Evolutionary conservation across 2,797 vertebrate species (phyloP).

Genomic region (Megaceryle alcyon): DNA sequence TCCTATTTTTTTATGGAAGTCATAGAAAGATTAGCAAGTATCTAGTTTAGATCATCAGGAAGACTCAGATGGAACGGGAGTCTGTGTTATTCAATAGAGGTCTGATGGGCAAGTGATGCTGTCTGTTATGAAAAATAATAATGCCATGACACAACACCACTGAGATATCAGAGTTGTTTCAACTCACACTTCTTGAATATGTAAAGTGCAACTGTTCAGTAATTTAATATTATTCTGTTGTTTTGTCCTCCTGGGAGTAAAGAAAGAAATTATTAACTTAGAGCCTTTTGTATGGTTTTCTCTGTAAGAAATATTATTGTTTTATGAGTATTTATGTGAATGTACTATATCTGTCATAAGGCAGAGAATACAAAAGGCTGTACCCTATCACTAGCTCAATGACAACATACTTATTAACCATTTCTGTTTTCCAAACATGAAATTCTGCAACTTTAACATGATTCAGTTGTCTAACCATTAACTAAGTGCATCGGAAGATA

Average conservation of each 20-base stretch:
- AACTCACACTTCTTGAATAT: slow-evolving; percentile 46
- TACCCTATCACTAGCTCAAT: slow-evolving; percentile 32
- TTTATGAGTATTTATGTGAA: neutral
- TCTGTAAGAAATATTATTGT: neutral
- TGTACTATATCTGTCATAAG: slow-evolving; percentile 66
- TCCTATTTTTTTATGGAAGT: slow-evolving; percentile 5
- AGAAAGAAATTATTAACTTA: neutral
- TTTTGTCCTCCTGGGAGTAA: neutral
- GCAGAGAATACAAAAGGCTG: slow-evolving; percentile 71
- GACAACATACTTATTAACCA: slow-evolving; percentile 22
- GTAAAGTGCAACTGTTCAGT: slow-evolving; percentile 31
- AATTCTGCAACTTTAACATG: neutral
- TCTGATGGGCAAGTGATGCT: slow-evolving; percentile 1
- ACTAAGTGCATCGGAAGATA: slow-evolving; percentile 11
- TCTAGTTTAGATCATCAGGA: neutral
- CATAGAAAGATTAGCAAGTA: neutral
- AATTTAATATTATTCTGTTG: slow-evolving; percentile 14
- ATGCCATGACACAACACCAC: neutral
- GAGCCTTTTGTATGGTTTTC: neutral
- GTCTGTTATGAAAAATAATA: slow-evolving; percentile 19
- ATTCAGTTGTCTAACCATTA: slow-evolving; percentile 32
- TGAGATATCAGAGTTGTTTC: slow-evolving; percentile 37
- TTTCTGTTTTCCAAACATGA: slow-evolving; percentile 38
- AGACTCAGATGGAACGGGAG: neutral
- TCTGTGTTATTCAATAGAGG: neutral